Percentiles rank a stretch among this genome's conserved stretches.
Evolutionary conservation across 2,113 vertebrate species (phyloP).

Genomic region (Forbesichthys papilliferus): DNA sequence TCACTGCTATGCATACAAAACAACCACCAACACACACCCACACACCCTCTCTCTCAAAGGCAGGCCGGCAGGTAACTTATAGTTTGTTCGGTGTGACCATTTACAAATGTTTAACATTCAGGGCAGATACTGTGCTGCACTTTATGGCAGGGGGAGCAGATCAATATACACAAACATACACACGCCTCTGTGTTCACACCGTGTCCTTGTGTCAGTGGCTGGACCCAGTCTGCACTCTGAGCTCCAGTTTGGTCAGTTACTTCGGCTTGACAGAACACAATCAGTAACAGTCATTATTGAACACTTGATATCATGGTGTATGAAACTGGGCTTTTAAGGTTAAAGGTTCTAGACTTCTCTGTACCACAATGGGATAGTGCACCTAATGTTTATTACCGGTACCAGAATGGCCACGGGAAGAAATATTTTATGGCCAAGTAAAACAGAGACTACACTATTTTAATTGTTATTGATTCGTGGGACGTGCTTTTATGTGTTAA

Average conservation of each 20-base stretch:
- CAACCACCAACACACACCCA: not conserved
- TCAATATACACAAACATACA: conserved; percentile 11
- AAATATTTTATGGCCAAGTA: too few relatives aligned
- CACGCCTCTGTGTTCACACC: not conserved
- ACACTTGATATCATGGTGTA: too few relatives aligned
- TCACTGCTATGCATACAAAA: conserved; percentile 13
- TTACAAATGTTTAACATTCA: conserved; percentile 13
- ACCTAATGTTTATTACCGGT: too few relatives aligned
- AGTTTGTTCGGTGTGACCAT: conserved; percentile 14
- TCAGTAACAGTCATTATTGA: not conserved
- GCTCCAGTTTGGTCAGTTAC: not conserved
- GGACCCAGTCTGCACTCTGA: too few relatives aligned
- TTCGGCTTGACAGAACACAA: conserved; percentile 1
- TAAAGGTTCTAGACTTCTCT: too few relatives aligned
- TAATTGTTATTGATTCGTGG: too few relatives aligned
- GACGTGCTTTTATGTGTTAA: too few relatives aligned
- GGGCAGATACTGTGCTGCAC: conserved; percentile 2
- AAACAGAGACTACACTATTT: too few relatives aligned
- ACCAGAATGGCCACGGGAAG: too few relatives aligned
- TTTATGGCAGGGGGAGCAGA: not conserved
- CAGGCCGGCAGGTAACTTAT: not conserved
- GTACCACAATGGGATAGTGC: too few relatives aligned
- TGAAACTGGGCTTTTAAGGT: too few relatives aligned
- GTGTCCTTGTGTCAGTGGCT: not conserved
- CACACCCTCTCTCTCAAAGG: not conserved